These are phyloP conservation scores for Porphyrio hochstetteri DNA, from an alignment of 2,113 vertebrate species.

Conservation along the genomic window DNA sequence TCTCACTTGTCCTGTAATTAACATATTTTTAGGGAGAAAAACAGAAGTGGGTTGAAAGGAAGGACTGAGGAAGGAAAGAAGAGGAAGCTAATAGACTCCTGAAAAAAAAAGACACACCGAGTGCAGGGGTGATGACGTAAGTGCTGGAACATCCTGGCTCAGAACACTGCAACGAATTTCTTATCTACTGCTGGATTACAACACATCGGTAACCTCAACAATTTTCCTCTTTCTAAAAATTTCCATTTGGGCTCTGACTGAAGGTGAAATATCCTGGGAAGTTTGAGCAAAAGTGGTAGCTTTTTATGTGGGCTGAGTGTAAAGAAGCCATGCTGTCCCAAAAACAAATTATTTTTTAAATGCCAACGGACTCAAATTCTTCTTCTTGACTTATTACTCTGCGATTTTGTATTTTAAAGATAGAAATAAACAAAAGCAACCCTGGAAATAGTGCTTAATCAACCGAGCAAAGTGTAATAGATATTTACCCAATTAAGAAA, in stretches of 20 bases:
- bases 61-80: neutral
- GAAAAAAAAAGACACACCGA: neutral
- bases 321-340: neutral
- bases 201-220: neutral
- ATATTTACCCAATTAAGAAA: conserved; percentile 6
- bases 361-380: neutral
- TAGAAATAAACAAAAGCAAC: neutral
- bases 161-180: neutral
- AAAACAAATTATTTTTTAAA: neutral
- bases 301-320: neutral
- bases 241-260: neutral
- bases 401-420: neutral
- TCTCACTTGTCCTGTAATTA: neutral
- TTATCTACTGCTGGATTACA: neutral
- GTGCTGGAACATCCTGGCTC: neutral
- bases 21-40: neutral
- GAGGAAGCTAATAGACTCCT: neutral
- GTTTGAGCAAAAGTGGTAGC: neutral
- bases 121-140: neutral
- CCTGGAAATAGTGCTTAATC: neutral
- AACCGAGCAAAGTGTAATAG: neutral
- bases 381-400: neutral
- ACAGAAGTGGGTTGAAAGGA: neutral
- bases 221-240: neutral
- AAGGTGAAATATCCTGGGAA: neutral